Evolutionary conservation across 1,140 invertebrate species (phyloP).

Genomic region (Ips nitidus): DNA sequence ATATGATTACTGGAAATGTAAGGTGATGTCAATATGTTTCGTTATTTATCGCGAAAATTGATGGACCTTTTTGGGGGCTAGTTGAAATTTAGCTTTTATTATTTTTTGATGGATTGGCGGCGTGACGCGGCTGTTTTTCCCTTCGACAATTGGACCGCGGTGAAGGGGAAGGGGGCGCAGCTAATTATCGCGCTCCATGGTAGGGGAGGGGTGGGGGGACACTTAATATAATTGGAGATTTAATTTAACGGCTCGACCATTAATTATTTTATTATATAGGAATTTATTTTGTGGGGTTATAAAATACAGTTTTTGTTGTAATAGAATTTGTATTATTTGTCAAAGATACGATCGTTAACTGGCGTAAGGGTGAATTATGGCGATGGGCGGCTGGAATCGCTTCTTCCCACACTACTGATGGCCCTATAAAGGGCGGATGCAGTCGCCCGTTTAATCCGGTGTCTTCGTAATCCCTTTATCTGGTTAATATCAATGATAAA

Average conservation of each 20-base stretch:
- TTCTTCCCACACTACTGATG: background rate
- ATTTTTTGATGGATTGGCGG: conserved; percentile 51
- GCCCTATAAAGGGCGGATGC: background rate
- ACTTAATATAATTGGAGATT: conserved; percentile 33
- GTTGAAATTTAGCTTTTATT: conserved; percentile 50
- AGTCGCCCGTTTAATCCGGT: background rate
- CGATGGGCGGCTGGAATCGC: background rate
- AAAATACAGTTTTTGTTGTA: conserved; percentile 12
- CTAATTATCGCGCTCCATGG: conserved; percentile 12
- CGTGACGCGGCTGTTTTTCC: conserved; percentile 32
- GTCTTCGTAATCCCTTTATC: conserved; percentile 11
- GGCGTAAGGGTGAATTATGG: too few relatives aligned
- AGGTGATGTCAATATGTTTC: conserved; percentile 50
- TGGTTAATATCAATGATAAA: conserved; percentile 5
- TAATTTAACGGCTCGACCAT: conserved; percentile 27
- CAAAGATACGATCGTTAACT: too few relatives aligned
- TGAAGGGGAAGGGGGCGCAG: conserved; percentile 6
- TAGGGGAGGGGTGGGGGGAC: conserved; percentile 3
- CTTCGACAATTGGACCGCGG: too few relatives aligned
- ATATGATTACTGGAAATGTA: conserved; percentile 50
- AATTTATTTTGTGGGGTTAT: conserved; percentile 17
- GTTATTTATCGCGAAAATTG: conserved; percentile 50
- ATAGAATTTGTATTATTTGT: background rate
- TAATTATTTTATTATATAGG: conserved; percentile 30
- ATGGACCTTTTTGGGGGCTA: conserved; percentile 45